phyloP scores from a whole-genome alignment of 92 coral and sea anemone species.

The Scolanthus callimorphus region DNA sequence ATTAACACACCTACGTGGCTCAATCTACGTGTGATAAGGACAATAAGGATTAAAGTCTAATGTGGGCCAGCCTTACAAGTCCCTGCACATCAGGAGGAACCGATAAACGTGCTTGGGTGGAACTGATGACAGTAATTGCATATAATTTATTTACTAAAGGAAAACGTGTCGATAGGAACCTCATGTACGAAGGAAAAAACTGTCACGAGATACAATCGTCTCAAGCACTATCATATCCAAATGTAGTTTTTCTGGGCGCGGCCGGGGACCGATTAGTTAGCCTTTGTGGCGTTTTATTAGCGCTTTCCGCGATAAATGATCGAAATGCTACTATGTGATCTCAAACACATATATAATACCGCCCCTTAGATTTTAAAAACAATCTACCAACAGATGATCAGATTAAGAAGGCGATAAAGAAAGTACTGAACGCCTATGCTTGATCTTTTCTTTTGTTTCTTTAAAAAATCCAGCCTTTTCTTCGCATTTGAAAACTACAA shows the following conservation, averaged over 20 bases:
- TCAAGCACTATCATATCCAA: no score
- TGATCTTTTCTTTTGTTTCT: not conserved
- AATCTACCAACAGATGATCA: not conserved
- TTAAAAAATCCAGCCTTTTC: no score
- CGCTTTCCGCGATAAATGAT: not conserved
- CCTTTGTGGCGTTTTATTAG: not conserved
- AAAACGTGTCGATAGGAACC: constrained; percentile 25
- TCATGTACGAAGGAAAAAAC: not conserved
- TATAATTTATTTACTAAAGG: constrained; percentile 48
- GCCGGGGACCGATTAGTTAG: no score
- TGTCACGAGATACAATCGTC: no score
- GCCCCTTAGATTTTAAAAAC: not conserved
- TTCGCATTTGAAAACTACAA: no score
- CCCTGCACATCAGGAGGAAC: not conserved
- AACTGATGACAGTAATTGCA: constrained; percentile 49
- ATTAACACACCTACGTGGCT: constrained; percentile 10
- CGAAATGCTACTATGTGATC: not conserved
- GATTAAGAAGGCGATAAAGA: not conserved
- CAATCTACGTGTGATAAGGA: constrained; percentile 4
- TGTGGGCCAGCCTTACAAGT: not conserved
- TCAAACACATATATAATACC: not conserved
- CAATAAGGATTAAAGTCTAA: constrained; percentile 9
- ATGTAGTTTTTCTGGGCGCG: constrained; percentile 1
- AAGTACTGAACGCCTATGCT: not conserved
- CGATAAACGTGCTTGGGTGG: constrained; percentile 44